Base-by-base conservation (phyloP, 2,797 vertebrate genomes). In the Margarornis squamiger region DNA sequence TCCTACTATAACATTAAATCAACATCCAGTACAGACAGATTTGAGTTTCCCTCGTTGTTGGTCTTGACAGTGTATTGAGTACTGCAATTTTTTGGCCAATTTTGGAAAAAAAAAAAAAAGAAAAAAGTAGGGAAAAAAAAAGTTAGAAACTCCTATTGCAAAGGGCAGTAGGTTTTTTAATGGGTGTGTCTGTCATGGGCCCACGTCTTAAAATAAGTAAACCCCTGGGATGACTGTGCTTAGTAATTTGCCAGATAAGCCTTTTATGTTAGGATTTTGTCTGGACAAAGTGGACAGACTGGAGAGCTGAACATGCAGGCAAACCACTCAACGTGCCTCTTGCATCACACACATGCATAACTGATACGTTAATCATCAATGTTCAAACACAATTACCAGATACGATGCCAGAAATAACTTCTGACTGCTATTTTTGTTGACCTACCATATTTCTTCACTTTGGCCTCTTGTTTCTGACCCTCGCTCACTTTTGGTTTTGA, bases 251-350 rank as follows among this genome's bases (percentile, higher is more conserved):
- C 1, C 24, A 93, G 95, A 94, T 96, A 96, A 96, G 83, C 63
- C 91, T 94, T 97, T 97, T 94, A 88, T 93, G 93, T 34, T 74
- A 65, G 67, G 90, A 95, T 96, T 96, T 96, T 95, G 91, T 90
- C 95, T 94, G 94, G 91, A 81, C 91, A 95, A 91, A 95, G 93
- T 95, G 95, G 93, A 71, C 85, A 61, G 93, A 68, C 93, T 78
- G 92, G 58, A 86, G 89, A 92, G 90, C 93, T 88, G 90, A 93
- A 77, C 79, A 82, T 86, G 82, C 94, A 93, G 66, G 80, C 83
- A 86, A 86, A 61, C 52, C 88, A 88, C 94, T 96, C 88, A 90
- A 45, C 2, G 2, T 51, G 79, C 52, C 93, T 90, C 95, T 97
- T 97, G 95, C 96, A 92, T 97, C 96, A 97, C 90, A 71, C 36